Evolutionary conservation across 2,113 vertebrate genomes (phyloP).

Genomic region (Isurus oxyrinchus): DNA sequence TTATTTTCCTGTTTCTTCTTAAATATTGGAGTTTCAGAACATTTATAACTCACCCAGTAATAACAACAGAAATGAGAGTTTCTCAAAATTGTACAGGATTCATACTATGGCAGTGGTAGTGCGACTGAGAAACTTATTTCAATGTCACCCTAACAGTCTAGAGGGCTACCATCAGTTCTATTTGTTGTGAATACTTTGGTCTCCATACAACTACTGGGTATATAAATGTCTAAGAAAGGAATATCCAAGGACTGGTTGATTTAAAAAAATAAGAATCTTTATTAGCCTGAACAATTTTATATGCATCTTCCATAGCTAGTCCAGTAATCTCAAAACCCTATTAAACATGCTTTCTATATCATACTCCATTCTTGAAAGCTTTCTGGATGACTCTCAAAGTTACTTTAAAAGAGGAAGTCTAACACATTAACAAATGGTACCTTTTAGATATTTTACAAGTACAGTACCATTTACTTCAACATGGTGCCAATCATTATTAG

Average conservation of each 20-base stretch:
- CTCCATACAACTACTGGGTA: background rate
- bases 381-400: background rate
- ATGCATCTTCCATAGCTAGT: background rate
- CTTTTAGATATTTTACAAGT: background rate
- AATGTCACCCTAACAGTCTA: background rate
- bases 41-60: background rate
- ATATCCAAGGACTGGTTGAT: background rate
- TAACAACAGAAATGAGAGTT: background rate
- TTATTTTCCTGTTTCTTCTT: background rate
- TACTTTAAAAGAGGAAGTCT: background rate
- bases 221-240: background rate
- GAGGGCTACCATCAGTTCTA: background rate
- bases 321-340: background rate
- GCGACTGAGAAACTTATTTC: background rate
- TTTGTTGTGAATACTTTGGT: background rate
- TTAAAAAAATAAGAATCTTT: background rate
- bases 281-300: background rate
- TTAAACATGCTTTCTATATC: background rate
- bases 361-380: background rate
- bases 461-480: background rate
- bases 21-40: background rate
- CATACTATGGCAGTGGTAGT: background rate
- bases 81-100: background rate
- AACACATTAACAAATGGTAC: background rate
- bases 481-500: background rate